A percentile compares a stretch with the other conserved stretches of the same genome.
These are phyloP conservation scores for Brassicogethes aeneus DNA, from an alignment of 2,888 invertebrate species.

Conservation along the genomic window DNA sequence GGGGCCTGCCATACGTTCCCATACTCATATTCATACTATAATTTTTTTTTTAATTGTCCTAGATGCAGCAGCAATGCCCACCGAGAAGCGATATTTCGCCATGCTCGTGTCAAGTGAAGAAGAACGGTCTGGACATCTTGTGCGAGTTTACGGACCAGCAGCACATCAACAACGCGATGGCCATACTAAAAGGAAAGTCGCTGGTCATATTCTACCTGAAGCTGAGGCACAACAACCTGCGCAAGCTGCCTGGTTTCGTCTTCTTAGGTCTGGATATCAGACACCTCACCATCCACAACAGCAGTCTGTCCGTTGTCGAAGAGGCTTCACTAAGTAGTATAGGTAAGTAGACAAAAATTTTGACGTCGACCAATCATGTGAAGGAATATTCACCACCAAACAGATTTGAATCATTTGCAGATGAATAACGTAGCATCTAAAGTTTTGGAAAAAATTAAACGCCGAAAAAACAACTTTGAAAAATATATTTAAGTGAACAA, in stretches of 20 bases:
- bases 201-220: constrained; percentile 82
- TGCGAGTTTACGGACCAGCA: constrained; percentile 79
- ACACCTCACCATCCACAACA: constrained; percentile 82
- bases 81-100: constrained; percentile 65
- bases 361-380: neutral
- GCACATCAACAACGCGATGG: constrained; percentile 74
- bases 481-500: too few species aligned
- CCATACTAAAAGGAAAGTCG: constrained; percentile 68
- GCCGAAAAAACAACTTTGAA: too few species aligned
- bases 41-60: constrained; percentile 16
- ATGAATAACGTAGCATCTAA: neutral
- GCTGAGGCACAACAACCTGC: constrained; percentile 75
- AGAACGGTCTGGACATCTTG: constrained; percentile 78
- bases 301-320: constrained; percentile 79
- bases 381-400: neutral
- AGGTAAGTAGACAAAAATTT: constrained; percentile 61
- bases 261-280: constrained; percentile 82
- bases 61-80: constrained; percentile 62
- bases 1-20: too few species aligned
- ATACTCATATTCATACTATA: too few species aligned
- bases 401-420: neutral
- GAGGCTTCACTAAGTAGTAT: constrained; percentile 81
- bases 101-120: constrained; percentile 77
- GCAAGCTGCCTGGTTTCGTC: constrained; percentile 76
- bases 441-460: too few species aligned